Percentiles rank a stretch among this genome's conserved stretches.
phyloP scores from a whole-genome alignment of 2,888 invertebrate genomes.

The Timandra comae region DNA sequence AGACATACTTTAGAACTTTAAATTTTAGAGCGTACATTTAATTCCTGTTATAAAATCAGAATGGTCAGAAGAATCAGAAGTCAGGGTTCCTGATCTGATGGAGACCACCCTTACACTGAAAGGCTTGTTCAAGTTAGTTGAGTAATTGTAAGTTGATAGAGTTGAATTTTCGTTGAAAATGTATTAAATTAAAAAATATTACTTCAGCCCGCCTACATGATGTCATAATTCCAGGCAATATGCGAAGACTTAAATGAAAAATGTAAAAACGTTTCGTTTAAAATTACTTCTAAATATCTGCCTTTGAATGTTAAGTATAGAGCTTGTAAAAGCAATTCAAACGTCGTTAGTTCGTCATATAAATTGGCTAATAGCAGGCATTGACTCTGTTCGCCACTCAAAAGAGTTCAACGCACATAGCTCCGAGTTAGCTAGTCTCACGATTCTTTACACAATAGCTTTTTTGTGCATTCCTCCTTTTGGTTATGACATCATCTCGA shows the following conservation, averaged over 20 bases:
- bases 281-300: slow-evolving; percentile 15
- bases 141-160: too few relatives aligned
- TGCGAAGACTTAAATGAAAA: slow-evolving; percentile 3
- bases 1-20: too few relatives aligned
- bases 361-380: slow-evolving; percentile 65
- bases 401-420: slow-evolving; percentile 73
- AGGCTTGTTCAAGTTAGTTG: too few relatives aligned
- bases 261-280: slow-evolving; percentile 8
- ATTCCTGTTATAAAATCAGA: too few relatives aligned
- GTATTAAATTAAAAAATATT: too few relatives aligned
- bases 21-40: too few relatives aligned
- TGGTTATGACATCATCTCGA: slow-evolving; percentile 68
- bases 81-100: too few relatives aligned
- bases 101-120: too few relatives aligned
- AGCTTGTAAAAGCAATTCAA: slow-evolving; percentile 38
- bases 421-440: slow-evolving; percentile 58
- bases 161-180: too few relatives aligned
- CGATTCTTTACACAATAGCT: slow-evolving; percentile 69
- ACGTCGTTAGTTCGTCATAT: slow-evolving; percentile 45
- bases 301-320: slow-evolving; percentile 17
- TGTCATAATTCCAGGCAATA: slow-evolving; percentile 3
- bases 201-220: background rate
- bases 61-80: too few relatives aligned
- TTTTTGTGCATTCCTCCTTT: slow-evolving; percentile 69
- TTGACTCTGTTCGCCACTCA: slow-evolving; percentile 55